phyloP scores from a whole-genome alignment of 2,888 invertebrate species.

The Acleris cristana region DNA sequence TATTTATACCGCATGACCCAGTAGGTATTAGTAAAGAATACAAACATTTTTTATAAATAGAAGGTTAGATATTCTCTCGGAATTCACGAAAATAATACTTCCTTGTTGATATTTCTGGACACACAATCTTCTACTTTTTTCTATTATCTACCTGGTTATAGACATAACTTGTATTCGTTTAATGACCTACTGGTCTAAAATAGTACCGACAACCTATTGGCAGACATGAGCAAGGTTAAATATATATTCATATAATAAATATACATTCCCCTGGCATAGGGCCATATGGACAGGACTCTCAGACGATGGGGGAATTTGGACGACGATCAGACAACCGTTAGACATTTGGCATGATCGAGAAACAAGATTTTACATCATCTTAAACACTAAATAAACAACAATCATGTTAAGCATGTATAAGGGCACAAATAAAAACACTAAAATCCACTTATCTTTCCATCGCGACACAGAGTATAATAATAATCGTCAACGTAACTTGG shows the following conservation, averaged over 20 bases:
- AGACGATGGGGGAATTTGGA: slow-evolving; percentile 31
- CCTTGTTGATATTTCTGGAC: neutral
- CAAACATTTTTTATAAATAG: too few relatives aligned
- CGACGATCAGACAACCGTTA: slow-evolving; percentile 27
- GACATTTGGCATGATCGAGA: slow-evolving; percentile 30
- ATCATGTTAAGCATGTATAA: neutral
- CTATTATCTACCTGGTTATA: slow-evolving; percentile 15
- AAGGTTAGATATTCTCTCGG: too few relatives aligned
- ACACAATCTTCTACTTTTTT: neutral
- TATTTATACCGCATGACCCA: too few relatives aligned
- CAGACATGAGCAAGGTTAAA: slow-evolving; percentile 61
- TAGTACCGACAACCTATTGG: slow-evolving; percentile 64
- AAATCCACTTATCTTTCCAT: neutral
- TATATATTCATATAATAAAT: slow-evolving; percentile 3
- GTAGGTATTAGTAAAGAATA: too few relatives aligned
- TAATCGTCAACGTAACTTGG: neutral
- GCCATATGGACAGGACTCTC: slow-evolving; percentile 41
- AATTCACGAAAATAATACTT: too few relatives aligned
- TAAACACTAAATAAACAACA: slow-evolving; percentile 1
- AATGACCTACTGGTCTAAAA: slow-evolving; percentile 73
- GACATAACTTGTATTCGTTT: slow-evolving; percentile 52
- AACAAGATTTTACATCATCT: slow-evolving; percentile 19
- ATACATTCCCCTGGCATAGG: slow-evolving; percentile 50
- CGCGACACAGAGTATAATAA: neutral
- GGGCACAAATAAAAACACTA: too few relatives aligned